Evolutionary conservation across 2,888 invertebrate species (phyloP).

Genomic region (Philonicus albiceps): DNA sequence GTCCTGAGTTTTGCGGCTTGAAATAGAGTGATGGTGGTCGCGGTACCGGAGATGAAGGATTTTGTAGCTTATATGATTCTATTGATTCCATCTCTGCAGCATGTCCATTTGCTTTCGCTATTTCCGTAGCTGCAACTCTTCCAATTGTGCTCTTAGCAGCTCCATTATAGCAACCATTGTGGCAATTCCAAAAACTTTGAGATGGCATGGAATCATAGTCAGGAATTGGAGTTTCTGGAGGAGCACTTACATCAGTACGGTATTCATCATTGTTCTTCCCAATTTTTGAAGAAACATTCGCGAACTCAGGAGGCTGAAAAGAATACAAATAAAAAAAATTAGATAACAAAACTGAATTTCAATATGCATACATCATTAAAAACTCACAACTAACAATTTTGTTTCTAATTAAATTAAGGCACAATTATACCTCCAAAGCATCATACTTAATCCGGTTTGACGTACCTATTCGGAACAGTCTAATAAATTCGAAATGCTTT

Average conservation of each 20-base stretch:
- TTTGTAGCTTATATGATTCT: conserved; percentile 77
- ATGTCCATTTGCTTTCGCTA: conserved; percentile 62
- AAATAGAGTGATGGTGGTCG: conserved; percentile 77
- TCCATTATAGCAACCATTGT: conserved; percentile 46
- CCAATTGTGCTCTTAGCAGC: conserved; percentile 47
- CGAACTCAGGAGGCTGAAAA: conserved; percentile 59
- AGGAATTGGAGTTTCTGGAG: conserved; percentile 66
- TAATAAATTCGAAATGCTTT: neutral
- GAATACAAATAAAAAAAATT: conserved; percentile 16
- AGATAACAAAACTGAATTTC: neutral
- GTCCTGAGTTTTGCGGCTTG: conserved; percentile 67
- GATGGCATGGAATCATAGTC: conserved; percentile 65
- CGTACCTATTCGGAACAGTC: neutral
- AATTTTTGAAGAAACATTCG: conserved; percentile 52
- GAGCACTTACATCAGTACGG: neutral
- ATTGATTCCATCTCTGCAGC: conserved; percentile 78
- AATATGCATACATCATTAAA: neutral
- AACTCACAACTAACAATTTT: neutral
- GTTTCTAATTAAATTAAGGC: neutral
- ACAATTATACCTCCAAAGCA: neutral
- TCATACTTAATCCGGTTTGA: neutral
- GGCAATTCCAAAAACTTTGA: conserved; percentile 47
- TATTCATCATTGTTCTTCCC: conserved; percentile 33
- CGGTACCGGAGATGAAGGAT: conserved; percentile 69
- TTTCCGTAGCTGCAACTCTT: conserved; percentile 50